A percentile compares a stretch with the other conserved stretches of the same genome.
Evolutionary conservation across 2,797 vertebrate species (phyloP).

Genomic region (Clarias pachynema): DNA sequence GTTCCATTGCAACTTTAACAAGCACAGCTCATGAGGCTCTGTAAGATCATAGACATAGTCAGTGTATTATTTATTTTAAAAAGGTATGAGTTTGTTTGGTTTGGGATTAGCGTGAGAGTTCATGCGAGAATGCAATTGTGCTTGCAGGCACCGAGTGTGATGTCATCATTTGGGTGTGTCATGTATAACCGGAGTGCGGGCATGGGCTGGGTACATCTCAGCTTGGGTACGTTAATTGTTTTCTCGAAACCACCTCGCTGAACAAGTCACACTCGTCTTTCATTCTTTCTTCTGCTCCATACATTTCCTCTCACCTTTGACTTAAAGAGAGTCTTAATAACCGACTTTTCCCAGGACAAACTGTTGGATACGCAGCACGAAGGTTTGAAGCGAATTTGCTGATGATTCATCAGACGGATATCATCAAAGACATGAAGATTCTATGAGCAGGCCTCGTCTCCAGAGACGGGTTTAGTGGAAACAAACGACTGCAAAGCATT

Average conservation of each 20-base stretch:
- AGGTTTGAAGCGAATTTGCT: background rate
- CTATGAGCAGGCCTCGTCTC: background rate
- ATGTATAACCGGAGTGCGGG: background rate
- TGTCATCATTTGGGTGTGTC: slow-evolving; percentile 15
- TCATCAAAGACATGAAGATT: background rate
- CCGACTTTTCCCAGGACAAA: no score
- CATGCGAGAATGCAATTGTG: background rate
- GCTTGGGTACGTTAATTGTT: background rate
- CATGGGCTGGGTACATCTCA: background rate
- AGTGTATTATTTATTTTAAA: background rate
- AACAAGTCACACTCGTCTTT: slow-evolving; percentile 12
- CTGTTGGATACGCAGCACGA: background rate
- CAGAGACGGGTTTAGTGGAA: no score
- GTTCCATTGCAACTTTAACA: background rate
- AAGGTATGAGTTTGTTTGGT: background rate
- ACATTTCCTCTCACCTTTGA: background rate
- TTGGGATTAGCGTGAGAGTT: background rate
- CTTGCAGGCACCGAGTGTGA: background rate
- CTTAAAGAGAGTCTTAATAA: background rate
- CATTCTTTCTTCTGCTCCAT: background rate
- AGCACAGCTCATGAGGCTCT: background rate
- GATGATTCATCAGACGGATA: background rate
- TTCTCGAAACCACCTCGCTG: background rate
- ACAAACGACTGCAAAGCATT: background rate
- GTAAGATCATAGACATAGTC: background rate